A percentile compares a stretch with the other conserved stretches of the same genome.
phyloP scores from a whole-genome alignment of 2,888 invertebrate species.

The Lasius fuliginosus region DNA sequence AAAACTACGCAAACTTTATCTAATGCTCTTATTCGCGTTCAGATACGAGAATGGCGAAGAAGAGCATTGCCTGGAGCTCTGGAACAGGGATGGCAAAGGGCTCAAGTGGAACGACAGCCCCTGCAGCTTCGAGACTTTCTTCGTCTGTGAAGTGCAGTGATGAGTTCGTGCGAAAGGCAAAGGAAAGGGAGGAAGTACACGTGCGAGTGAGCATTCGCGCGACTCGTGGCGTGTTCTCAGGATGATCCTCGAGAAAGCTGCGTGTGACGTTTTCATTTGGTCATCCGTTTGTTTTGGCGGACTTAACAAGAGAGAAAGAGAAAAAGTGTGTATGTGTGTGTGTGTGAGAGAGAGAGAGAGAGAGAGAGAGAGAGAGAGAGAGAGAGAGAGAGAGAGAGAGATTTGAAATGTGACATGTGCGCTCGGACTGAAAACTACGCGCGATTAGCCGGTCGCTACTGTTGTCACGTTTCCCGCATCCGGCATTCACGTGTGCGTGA shows the following conservation, averaged over 20 bases:
- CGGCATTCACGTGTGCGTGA: constrained; percentile 28
- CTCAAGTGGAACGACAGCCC: constrained; percentile 98
- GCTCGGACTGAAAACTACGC: constrained; percentile 32
- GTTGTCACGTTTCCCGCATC: constrained; percentile 32
- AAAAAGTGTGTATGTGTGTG: too few species aligned
- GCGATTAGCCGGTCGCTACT: constrained; percentile 33
- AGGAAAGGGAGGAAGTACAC: constrained; percentile 19
- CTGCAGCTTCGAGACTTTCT: constrained; percentile 97
- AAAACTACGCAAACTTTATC: neutral
- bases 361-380: neutral
- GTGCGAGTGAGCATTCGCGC: constrained; percentile 3
- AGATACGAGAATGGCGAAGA: constrained; percentile 97
- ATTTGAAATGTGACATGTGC: constrained; percentile 49
- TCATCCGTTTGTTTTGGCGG: constrained; percentile 54
- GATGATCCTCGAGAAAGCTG: constrained; percentile 51
- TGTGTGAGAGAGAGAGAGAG: too few species aligned
- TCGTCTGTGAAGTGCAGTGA: constrained; percentile 94
- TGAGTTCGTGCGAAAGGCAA: constrained; percentile 44
- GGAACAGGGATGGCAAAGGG: constrained; percentile 97
- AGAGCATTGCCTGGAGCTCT: constrained; percentile 96
- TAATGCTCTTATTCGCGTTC: constrained; percentile 10
- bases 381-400: neutral
- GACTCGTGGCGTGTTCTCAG: constrained; percentile 43
- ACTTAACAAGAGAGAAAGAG: constrained; percentile 1
- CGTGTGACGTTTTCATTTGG: constrained; percentile 44